Conservation (phyloP, 2,113 vertebrate genomes). For the Hiodon alosoides region DNA sequence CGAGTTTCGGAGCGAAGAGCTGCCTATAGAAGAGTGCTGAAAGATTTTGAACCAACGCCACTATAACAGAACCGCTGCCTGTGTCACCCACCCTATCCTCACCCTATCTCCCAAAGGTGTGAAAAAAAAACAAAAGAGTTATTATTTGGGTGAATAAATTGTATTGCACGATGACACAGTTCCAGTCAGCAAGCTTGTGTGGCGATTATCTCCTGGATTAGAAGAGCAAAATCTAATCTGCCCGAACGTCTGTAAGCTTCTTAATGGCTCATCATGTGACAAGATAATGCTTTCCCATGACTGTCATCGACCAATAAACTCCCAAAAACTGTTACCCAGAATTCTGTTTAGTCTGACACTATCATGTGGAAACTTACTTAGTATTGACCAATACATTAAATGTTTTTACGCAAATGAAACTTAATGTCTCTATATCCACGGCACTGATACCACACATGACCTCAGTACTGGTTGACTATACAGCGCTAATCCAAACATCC, state of each 20-base stretch:
- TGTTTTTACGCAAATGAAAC: too few relatives aligned
- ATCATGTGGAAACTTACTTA: background rate
- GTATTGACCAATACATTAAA: too few relatives aligned
- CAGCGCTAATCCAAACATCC: too few relatives aligned
- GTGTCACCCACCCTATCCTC: conserved; percentile 12
- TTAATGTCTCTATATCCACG: too few relatives aligned
- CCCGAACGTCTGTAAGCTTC: conserved; percentile 65
- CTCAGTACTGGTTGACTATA: too few relatives aligned
- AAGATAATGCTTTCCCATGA: conserved; percentile 49
- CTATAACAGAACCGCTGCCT: conserved; percentile 25
- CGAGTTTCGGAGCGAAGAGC: background rate
- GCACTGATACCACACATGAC: too few relatives aligned
- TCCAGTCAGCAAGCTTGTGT: conserved; percentile 51
- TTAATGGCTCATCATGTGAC: conserved; percentile 63
- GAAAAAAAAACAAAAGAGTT: conserved; percentile 31
- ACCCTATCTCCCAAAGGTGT: conserved; percentile 23
- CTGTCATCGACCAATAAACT: conserved; percentile 48
- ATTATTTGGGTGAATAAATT: conserved; percentile 53
- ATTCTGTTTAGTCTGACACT: conserved; percentile 29
- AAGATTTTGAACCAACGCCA: background rate
- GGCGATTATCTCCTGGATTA: conserved; percentile 69
- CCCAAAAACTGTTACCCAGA: conserved; percentile 20
- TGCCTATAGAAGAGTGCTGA: background rate
- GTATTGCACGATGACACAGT: conserved; percentile 18
- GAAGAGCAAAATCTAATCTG: conserved; percentile 69